Base-by-base conservation (phyloP, 2,888 invertebrate species). In the Aphidius colemani region DNA sequence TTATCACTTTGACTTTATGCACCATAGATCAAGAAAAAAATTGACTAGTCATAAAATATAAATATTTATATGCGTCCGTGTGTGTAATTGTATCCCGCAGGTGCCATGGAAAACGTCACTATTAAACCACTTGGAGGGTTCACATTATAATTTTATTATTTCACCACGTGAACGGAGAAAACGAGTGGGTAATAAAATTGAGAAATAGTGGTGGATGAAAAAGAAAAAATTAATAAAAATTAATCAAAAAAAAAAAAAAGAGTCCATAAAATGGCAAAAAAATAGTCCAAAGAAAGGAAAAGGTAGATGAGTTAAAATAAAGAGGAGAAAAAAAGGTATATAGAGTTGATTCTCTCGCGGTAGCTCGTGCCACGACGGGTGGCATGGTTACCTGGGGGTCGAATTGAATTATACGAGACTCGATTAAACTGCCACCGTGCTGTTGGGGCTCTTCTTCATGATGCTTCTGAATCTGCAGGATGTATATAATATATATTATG, bases 71-170 rank as follows among this genome's bases (percentile, higher is more conserved):
- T 30, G 0, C 5, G 3, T 0, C 5, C 2, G 3, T 30, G 30
- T 30, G 30, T 30, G 30, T 30, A 30, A 30, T 30, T 30, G 30
- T 57, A 46, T 57, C 57, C 57, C n/a, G 45, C 57, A n/a, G 39
- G 40, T 40, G 10, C 57, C 9, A 13, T 13, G n/a, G 48, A 58
- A 48, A 49, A 53, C 51, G 57, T 62, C 46, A 51, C 45, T 46
- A 46, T 57, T 57, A 57, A 48, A 57, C 53, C 43, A 57, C 43
- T 46, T 13, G 44, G 39, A 46, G 57, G 46, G 45, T n/a, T 40
- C 13, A 11, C 48, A 39, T 39, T 46, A 70, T 76, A 75, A 77
- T 76, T 77, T 74, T 72, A 75, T 76, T 77, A 67, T 62, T 67
- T 61, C 57, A 73, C 69, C 69, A 59, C 66, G 70, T 71, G 65